phyloP scores from a whole-genome alignment of 2,888 invertebrate genomes.

The Alitta virens region DNA sequence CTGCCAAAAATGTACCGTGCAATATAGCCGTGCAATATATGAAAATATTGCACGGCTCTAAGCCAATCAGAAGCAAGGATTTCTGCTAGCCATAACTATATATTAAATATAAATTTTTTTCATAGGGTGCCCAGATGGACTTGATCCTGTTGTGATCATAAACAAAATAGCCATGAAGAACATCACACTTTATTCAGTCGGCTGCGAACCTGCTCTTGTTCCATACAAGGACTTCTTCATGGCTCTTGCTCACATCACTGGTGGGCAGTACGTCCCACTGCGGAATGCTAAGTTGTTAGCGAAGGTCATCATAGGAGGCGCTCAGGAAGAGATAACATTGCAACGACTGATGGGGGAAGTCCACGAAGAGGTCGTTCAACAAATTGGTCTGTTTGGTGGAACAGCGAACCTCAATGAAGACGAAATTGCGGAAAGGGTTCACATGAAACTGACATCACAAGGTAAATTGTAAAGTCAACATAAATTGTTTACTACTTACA shows the following conservation, averaged over 20 bases:
- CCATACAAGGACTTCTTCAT: slow-evolving; percentile 47
- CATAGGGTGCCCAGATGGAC: slow-evolving; percentile 42
- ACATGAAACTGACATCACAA: too few relatives aligned
- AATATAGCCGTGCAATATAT: too few relatives aligned
- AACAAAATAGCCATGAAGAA: slow-evolving; percentile 42
- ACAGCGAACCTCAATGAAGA: neutral
- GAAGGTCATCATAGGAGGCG: slow-evolving; percentile 44
- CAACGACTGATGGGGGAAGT: slow-evolving; percentile 44
- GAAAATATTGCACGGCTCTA: too few relatives aligned
- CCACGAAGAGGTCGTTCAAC: slow-evolving; percentile 32
- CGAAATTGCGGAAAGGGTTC: neutral
- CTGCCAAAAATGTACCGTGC: too few relatives aligned
- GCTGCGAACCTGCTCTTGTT: slow-evolving; percentile 42
- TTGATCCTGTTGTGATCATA: slow-evolving; percentile 43
- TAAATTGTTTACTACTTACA: too few relatives aligned
- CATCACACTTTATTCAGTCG: slow-evolving; percentile 45
- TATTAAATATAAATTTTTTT: neutral
- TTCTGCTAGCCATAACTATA: too few relatives aligned
- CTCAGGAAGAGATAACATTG: slow-evolving; percentile 48
- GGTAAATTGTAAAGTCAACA: too few relatives aligned
- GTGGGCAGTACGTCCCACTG: slow-evolving; percentile 50
- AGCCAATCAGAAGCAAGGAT: too few relatives aligned
- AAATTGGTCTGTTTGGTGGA: neutral
- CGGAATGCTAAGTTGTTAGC: slow-evolving; percentile 35
- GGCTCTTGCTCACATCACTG: slow-evolving; percentile 44